Percentiles rank a stretch among this genome's conserved stretches.
Conservation (phyloP, 2,113 vertebrate genomes). For the Collichthys lucidus region DNA sequence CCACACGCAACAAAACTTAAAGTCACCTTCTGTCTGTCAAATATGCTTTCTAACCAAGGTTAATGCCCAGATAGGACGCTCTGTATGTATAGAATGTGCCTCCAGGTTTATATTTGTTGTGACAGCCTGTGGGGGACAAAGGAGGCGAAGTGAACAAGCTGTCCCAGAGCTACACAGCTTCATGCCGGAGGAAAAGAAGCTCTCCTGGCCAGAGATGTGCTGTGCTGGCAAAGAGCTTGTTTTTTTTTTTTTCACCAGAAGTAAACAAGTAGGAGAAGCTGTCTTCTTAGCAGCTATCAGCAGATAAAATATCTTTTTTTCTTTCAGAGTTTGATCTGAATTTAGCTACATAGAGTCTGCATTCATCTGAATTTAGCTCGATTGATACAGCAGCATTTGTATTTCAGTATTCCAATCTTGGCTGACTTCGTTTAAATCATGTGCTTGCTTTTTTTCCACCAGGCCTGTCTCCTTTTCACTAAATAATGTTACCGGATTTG, state of each 20-base stretch:
- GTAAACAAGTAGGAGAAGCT: conserved; percentile 43
- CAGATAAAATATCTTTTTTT: neutral
- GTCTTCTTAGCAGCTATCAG: conserved; percentile 12
- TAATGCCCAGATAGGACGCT: conserved; percentile 9
- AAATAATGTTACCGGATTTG: conserved; percentile 8
- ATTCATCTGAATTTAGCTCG: neutral
- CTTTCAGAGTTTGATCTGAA: neutral
- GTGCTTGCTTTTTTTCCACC: neutral
- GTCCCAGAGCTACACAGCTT: conserved; percentile 32
- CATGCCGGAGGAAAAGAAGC: conserved; percentile 12
- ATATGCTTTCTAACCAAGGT: neutral
- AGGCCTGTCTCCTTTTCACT: neutral
- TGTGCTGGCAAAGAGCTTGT: conserved; percentile 24
- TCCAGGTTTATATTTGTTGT: conserved; percentile 36
- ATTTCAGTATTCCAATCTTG: conserved; percentile 20
- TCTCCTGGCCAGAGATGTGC: conserved; percentile 43
- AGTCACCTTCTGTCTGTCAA: neutral
- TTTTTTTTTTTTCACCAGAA: conserved; percentile 18
- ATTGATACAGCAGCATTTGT: neutral
- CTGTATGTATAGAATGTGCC: neutral
- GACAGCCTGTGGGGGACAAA: conserved; percentile 45
- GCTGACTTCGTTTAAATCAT: conserved; percentile 11
- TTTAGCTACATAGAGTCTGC: neutral
- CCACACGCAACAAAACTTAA: neutral
- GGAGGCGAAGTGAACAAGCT: conserved; percentile 44